Evolutionary conservation across 2,888 invertebrate species (phyloP).

Genomic region (Chouioia cunea): DNA sequence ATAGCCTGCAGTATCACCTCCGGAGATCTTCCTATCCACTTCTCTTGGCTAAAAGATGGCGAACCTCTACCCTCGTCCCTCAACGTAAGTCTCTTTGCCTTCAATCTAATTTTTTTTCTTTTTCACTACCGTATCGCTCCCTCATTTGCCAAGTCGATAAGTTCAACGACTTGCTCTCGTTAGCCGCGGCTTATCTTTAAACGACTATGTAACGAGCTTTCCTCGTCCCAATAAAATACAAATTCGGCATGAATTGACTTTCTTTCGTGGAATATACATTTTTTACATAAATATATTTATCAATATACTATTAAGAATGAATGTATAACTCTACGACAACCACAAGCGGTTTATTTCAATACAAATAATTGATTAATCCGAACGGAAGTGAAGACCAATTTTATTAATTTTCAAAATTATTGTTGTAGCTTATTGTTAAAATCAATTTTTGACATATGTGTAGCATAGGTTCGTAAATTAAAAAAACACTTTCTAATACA

Average conservation of each 20-base stretch:
- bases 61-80: conserved; percentile 67
- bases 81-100: conserved; percentile 54
- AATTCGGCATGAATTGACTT: neutral
- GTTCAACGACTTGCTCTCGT: conserved; percentile 37
- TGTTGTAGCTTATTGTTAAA: no score
- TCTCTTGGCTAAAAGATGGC: conserved; percentile 71
- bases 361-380: no score
- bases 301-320: no score
- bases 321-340: no score
- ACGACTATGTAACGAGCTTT: neutral
- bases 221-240: neutral
- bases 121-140: conserved; percentile 16
- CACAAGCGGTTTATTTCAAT: no score
- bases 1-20: conserved; percentile 87
- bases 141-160: conserved; percentile 31
- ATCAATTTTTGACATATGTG: no score
- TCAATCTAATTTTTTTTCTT: neutral
- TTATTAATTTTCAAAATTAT: no score
- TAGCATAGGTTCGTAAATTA: no score
- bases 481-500: no score
- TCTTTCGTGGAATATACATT: no score
- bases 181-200: conserved; percentile 11
- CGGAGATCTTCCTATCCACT: conserved; percentile 72
- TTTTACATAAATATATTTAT: no score
- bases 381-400: no score